A percentile compares a stretch with the other conserved stretches of the same genome.
phyloP scores from a whole-genome alignment of 2,888 invertebrate species.

The Nasonovia ribisnigri region DNA sequence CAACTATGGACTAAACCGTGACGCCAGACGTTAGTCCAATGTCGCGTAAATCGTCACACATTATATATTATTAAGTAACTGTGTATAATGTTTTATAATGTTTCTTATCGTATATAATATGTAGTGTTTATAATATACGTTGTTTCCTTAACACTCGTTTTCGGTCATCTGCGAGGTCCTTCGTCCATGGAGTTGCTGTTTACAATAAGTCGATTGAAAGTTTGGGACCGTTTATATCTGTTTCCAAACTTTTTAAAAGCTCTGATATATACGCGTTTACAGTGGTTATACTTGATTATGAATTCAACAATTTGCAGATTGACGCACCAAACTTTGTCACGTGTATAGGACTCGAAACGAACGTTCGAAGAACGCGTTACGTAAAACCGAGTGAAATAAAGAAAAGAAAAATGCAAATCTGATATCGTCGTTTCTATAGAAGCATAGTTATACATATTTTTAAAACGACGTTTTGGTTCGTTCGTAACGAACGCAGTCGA shows the following conservation, averaged over 20 bases:
- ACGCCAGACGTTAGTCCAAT: not conserved
- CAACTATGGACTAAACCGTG: not conserved
- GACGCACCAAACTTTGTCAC: not conserved
- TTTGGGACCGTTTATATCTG: not conserved
- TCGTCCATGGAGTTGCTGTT: not conserved
- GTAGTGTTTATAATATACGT: not conserved
- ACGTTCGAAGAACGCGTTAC: not conserved
- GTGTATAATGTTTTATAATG: not conserved
- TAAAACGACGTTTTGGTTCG: not conserved
- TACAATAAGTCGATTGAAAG: not conserved
- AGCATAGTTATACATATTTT: slow-evolving; percentile 1
- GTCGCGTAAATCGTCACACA: not conserved
- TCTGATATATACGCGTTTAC: not conserved
- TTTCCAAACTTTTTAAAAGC: not conserved
- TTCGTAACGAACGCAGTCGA: not conserved
- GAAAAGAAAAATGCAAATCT: not conserved
- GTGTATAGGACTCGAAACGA: not conserved
- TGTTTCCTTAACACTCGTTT: not conserved
- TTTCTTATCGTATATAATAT: not conserved
- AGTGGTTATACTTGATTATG: not conserved
- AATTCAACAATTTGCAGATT: not conserved
- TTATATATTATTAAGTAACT: not conserved
- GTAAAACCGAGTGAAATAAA: not conserved
- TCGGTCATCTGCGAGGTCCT: not conserved
- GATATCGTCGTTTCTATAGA: not conserved